phyloP scores from a whole-genome alignment of 2,888 invertebrate species.

The Tetrapedia diversipes region DNA sequence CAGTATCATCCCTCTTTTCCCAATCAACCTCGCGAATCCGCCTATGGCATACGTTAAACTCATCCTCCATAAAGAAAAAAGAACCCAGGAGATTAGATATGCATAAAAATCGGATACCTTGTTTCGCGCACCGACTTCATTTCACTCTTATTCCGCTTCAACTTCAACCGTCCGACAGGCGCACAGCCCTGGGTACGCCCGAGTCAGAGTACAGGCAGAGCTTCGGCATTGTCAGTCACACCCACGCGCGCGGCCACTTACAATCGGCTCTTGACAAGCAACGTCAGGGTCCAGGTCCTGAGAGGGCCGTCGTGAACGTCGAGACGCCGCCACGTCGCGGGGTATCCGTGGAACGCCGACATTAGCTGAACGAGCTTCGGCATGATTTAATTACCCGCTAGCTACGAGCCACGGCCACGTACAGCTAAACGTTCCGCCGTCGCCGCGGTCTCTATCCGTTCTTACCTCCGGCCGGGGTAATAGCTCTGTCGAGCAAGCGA shows the following conservation, averaged over 20 bases:
- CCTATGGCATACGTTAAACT: too few species aligned
- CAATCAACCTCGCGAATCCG: too few species aligned
- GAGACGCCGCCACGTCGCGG: slow-evolving; percentile 21
- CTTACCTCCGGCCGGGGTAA: slow-evolving; percentile 40
- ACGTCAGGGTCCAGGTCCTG: too few species aligned
- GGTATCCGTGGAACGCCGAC: slow-evolving; percentile 56
- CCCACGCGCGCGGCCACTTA: slow-evolving; percentile 57
- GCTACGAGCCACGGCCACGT: slow-evolving; percentile 52
- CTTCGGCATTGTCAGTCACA: slow-evolving; percentile 40
- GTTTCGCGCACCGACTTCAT: too few species aligned
- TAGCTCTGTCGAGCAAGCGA: slow-evolving; percentile 49
- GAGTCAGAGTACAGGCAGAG: too few species aligned
- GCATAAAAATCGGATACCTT: too few species aligned
- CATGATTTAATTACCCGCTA: slow-evolving; percentile 76
- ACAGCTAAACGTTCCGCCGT: slow-evolving; percentile 56
- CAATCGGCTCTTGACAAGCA: slow-evolving; percentile 40
- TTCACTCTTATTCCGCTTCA: too few species aligned
- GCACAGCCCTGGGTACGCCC: too few species aligned
- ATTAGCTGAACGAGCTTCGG: slow-evolving; percentile 44
- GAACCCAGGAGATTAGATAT: too few species aligned
- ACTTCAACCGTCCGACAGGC: too few species aligned
- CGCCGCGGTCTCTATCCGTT: slow-evolving; percentile 57
- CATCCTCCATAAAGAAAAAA: too few species aligned
- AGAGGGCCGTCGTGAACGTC: background rate
- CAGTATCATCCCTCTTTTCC: too few species aligned